These are phyloP conservation scores for Tamandua tetradactyla DNA, from an alignment of 2,797 vertebrate species.

Conservation along the genomic window DNA sequence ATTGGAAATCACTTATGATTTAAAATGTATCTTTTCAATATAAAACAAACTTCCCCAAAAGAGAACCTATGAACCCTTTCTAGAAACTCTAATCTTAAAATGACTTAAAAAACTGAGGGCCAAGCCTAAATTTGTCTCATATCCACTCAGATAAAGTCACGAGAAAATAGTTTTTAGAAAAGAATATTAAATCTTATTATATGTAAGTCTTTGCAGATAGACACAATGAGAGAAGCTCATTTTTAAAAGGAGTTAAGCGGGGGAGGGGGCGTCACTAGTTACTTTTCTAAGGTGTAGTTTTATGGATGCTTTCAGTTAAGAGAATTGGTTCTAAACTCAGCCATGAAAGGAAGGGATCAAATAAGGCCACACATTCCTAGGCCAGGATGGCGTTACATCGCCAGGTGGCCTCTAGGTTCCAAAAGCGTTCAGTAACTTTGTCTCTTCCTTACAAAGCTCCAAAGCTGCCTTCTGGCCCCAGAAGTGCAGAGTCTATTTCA, in stretches of 20 bases:
- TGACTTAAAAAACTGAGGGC: not conserved
- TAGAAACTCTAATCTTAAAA: not conserved
- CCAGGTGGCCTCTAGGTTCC: not conserved
- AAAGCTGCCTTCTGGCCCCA: not conserved
- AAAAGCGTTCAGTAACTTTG: not conserved
- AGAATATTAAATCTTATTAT: not conserved
- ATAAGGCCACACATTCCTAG: not conserved
- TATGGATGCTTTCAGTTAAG: not conserved
- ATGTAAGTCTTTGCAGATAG: not conserved
- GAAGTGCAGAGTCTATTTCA: not conserved
- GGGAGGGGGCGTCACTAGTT: accelerated
- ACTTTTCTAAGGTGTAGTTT: not conserved
- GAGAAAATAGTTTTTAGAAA: not conserved
- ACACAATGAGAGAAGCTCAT: not conserved
- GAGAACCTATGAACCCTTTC: not conserved
- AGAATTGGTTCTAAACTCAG: not conserved
- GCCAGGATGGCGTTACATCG: not conserved
- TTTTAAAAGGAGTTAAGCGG: not conserved
- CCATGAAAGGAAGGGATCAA: not conserved
- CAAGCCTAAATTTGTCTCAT: not conserved
- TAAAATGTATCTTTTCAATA: not conserved
- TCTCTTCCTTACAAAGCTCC: not conserved
- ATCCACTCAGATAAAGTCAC: not conserved
- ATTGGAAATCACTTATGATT: not conserved
- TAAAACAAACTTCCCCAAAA: not conserved